Evolutionary conservation across 2,113 vertebrate genomes (phyloP).

Genomic region (Geococcyx californianus): DNA sequence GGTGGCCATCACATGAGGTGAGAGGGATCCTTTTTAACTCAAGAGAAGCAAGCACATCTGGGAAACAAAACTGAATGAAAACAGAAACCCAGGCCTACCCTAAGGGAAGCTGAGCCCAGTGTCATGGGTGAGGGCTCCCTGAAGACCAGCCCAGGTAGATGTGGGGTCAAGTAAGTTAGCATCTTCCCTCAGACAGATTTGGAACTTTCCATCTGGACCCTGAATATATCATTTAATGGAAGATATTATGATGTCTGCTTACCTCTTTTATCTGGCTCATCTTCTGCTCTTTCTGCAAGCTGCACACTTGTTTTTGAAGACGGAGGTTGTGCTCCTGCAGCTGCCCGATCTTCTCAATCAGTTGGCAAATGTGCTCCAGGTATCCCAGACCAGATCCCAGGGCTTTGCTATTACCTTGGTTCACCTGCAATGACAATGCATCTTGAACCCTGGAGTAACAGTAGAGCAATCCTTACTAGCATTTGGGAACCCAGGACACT

Average conservation of each 20-base stretch:
- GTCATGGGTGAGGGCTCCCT: background rate
- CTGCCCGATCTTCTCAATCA: constrained; percentile 88
- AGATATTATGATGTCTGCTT: background rate
- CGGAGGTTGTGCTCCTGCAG: constrained; percentile 85
- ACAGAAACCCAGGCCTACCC: background rate
- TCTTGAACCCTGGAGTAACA: background rate
- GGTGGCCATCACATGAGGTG: background rate
- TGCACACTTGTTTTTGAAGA: constrained; percentile 82
- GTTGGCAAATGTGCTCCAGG: constrained; percentile 88
- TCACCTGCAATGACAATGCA: constrained; percentile 69
- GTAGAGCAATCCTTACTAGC: background rate
- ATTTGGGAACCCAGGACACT: background rate
- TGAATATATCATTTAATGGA: background rate
- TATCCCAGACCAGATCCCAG: constrained; percentile 84
- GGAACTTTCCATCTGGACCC: background rate
- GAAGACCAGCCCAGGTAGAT: background rate
- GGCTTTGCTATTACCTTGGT: constrained; percentile 70
- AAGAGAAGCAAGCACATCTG: background rate
- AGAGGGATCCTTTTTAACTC: background rate
- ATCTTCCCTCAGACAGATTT: background rate
- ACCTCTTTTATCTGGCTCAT: constrained; percentile 83
- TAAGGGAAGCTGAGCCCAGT: background rate
- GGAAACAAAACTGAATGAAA: background rate
- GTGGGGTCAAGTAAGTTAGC: background rate
- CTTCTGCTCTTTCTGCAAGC: constrained; percentile 78